phyloP scores from a whole-genome alignment of 2,113 vertebrate species.

The Urocolius indicus region DNA sequence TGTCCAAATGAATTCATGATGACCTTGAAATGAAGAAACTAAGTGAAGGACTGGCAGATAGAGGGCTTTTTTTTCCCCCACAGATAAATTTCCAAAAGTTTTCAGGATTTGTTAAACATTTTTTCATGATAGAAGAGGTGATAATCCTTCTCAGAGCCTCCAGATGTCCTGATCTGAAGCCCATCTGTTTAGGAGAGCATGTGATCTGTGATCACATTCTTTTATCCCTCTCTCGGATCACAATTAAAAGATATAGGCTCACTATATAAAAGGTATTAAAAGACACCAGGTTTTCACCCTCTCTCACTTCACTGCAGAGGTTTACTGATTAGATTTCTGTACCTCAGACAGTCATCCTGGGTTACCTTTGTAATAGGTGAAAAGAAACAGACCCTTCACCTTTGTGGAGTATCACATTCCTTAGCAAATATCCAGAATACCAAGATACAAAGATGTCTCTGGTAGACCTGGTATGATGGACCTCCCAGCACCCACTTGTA shows the following conservation, averaged over 20 bases:
- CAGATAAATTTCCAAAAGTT: not conserved
- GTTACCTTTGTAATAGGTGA: not conserved
- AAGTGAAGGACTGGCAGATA: not conserved
- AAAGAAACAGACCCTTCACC: not conserved
- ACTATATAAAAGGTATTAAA: not conserved
- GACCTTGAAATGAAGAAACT: slow-evolving; percentile 39
- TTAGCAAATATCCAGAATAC: not conserved
- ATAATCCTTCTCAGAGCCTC: not conserved
- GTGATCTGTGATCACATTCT: not conserved
- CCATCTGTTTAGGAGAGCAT: not conserved
- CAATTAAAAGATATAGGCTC: not conserved
- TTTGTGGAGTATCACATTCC: not conserved
- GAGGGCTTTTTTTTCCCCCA: not conserved
- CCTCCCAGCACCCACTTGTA: not conserved
- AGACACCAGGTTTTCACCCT: not conserved
- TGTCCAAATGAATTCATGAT: slow-evolving; percentile 12
- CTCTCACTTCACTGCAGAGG: not conserved
- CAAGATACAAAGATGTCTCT: not conserved
- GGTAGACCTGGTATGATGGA: not conserved
- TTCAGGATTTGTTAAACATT: not conserved
- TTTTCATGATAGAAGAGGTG: not conserved
- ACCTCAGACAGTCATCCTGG: not conserved
- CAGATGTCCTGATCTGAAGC: not conserved
- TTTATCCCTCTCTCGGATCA: not conserved
- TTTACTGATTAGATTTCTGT: not conserved